Percentiles rank a stretch among this genome's conserved stretches.
These are phyloP conservation scores for Nasonia oneida DNA, from an alignment of 2,888 invertebrate genomes.

Conservation along the genomic window DNA sequence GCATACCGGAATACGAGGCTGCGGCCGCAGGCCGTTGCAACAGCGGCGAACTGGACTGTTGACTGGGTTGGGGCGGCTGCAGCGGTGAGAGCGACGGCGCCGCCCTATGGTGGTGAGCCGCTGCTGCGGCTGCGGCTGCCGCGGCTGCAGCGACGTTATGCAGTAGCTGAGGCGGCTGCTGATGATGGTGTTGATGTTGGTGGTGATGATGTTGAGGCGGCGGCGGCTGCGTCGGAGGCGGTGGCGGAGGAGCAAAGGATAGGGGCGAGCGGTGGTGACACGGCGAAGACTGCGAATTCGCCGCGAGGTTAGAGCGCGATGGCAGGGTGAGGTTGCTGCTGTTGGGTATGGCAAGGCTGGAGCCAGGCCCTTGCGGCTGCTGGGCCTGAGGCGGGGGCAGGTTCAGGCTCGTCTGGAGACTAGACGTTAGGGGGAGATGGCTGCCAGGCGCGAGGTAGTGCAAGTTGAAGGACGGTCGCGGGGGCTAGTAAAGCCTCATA, in stretches of 20 bases:
- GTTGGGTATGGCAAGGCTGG: conserved; percentile 69
- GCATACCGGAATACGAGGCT: conserved; percentile 61
- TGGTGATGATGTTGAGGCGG: conserved; percentile 56
- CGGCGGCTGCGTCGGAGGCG: conserved; percentile 64
- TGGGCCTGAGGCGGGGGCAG: conserved; percentile 69
- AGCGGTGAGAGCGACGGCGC: conserved; percentile 51
- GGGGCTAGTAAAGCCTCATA: conserved; percentile 87
- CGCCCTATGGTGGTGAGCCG: conserved; percentile 42
- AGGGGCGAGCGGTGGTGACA: conserved; percentile 72
- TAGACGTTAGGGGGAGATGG: conserved; percentile 73
- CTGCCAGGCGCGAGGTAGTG: conserved; percentile 78
- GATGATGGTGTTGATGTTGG: conserved; percentile 60
- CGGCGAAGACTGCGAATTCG: conserved; percentile 73
- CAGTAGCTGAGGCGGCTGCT: conserved; percentile 62
- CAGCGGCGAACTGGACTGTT: conserved; percentile 61
- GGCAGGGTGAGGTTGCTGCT: conserved; percentile 71
- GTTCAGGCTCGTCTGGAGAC: conserved; percentile 75
- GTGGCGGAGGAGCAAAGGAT: conserved; percentile 59
- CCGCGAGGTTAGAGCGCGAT: conserved; percentile 67
- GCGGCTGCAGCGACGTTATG: conserved; percentile 43
- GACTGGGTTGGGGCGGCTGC: conserved; percentile 63
- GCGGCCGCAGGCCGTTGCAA: conserved; percentile 61
- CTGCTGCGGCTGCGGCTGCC: conserved; percentile 37
- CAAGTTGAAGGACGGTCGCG: conserved; percentile 78
- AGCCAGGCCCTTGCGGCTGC: conserved; percentile 54